phyloP scores from a whole-genome alignment of 2,888 invertebrate genomes.

The Limnephilus rhombicus region DNA sequence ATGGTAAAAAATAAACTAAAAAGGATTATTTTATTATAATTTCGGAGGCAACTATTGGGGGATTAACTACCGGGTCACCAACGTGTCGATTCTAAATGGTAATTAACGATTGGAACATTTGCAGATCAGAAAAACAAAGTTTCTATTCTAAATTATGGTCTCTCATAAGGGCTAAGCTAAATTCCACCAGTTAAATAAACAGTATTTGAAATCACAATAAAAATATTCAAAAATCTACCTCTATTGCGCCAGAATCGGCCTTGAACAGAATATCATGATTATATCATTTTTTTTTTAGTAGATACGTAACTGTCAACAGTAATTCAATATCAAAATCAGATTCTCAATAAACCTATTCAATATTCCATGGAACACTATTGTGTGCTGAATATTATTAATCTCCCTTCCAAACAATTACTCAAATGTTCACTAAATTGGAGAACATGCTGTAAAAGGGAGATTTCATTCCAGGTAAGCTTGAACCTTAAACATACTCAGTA shows the following conservation, averaged over 20 bases:
- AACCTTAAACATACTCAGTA: not conserved
- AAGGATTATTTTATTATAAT: no score
- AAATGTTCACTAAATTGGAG: not conserved
- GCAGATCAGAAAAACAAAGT: no score
- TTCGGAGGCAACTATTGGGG: no score
- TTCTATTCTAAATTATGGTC: no score
- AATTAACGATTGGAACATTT: no score
- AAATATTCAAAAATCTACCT: not conserved
- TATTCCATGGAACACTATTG: constrained; percentile 13
- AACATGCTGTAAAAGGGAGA: not conserved
- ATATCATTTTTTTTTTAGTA: not conserved
- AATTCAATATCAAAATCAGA: not conserved
- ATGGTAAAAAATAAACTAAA: no score
- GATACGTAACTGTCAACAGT: not conserved
- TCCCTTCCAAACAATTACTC: not conserved
- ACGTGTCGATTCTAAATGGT: no score
- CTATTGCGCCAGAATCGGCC: not conserved
- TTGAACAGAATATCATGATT: not conserved
- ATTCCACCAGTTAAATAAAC: not conserved
- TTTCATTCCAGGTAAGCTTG: not conserved
- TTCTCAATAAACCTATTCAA: not conserved
- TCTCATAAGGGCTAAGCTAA: no score
- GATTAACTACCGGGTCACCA: no score
- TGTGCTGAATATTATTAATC: constrained; percentile 4
- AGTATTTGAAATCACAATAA: not conserved